phyloP scores from a whole-genome alignment of 2,797 vertebrate species.

The Siniperca undulata region DNA sequence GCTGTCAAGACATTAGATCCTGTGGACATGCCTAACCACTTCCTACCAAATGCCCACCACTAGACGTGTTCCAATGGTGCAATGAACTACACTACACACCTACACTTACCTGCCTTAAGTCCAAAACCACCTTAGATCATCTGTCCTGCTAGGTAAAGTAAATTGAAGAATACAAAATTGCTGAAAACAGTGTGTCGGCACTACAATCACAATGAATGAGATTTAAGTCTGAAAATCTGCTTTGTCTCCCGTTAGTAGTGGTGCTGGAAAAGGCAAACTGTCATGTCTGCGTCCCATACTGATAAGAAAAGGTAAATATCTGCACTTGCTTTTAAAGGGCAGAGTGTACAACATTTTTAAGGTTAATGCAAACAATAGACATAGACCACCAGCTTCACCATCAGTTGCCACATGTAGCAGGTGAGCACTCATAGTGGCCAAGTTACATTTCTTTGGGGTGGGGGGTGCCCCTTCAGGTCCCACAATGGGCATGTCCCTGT shows the following conservation, averaged over 20 bases:
- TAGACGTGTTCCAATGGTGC: neutral
- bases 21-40: neutral
- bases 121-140: neutral
- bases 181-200: neutral
- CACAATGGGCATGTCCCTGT: neutral
- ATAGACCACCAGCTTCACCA: neutral
- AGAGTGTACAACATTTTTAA: neutral
- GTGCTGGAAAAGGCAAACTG: neutral
- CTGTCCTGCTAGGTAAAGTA: neutral
- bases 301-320: slow-evolving; percentile 14
- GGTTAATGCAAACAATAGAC: slow-evolving; percentile 1
- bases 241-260: neutral
- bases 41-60: neutral
- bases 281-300: neutral
- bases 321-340: slow-evolving; percentile 2
- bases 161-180: neutral
- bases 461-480: slow-evolving; percentile 5
- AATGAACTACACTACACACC: neutral
- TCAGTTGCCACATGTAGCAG: slow-evolving; percentile 15
- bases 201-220: neutral
- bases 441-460: neutral
- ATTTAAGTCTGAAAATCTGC: slow-evolving; percentile 1
- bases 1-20: neutral
- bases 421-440: slow-evolving; percentile 8
- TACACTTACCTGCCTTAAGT: neutral